Percentiles rank a stretch among this genome's conserved stretches.
Evolutionary conservation across 2,113 vertebrate species (phyloP).

Genomic region (Xenus cinereus): DNA sequence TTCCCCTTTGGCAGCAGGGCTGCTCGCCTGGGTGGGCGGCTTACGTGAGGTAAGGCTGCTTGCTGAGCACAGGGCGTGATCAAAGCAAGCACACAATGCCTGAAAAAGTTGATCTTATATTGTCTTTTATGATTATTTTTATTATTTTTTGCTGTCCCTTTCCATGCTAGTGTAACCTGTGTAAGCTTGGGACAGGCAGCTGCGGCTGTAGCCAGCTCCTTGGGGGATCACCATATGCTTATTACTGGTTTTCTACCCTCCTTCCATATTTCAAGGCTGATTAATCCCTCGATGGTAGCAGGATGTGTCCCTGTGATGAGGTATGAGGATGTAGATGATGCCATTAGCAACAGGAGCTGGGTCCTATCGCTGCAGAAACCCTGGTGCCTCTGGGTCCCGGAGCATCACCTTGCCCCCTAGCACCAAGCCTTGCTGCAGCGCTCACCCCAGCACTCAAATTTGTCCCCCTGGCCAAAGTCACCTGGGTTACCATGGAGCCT

Average conservation of each 20-base stretch:
- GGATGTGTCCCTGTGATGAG: neutral
- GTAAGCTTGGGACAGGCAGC: neutral
- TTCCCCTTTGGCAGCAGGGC: neutral
- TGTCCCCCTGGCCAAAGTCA: neutral
- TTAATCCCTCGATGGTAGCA: neutral
- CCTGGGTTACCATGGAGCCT: neutral
- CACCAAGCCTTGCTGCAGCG: neutral
- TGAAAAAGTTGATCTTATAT: neutral
- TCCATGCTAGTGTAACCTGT: neutral
- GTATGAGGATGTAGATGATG: neutral
- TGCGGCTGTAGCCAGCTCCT: neutral
- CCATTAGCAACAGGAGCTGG: neutral
- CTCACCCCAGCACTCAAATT: neutral
- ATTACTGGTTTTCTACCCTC: neutral
- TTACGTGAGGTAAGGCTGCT: neutral
- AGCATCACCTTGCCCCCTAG: neutral
- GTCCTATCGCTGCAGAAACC: neutral
- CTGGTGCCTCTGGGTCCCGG: neutral
- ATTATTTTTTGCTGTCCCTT: neutral
- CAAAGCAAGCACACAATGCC: neutral
- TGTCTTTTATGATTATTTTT: neutral
- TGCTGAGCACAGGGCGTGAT: neutral
- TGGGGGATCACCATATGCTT: neutral
- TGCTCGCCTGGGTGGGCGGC: neutral
- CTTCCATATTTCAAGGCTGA: neutral